Conservation (phyloP, 2,113 vertebrate genomes). For the Pseudorasbora parva region DNA sequence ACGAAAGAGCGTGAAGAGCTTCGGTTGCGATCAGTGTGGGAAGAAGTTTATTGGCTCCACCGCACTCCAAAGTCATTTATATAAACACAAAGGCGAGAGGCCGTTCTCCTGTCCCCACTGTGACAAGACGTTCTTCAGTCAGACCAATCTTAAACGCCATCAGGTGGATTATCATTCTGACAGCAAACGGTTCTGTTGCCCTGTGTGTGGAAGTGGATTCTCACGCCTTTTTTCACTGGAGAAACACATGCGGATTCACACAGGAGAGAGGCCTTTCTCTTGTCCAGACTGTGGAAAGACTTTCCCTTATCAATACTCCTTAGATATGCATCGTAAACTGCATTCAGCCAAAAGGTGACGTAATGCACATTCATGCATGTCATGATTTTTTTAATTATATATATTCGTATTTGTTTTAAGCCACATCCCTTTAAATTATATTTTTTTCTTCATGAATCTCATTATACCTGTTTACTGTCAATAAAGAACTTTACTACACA, state of each 20-base stretch:
- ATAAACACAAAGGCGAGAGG: slow-evolving; percentile 1
- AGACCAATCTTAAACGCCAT: not conserved
- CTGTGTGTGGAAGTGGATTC: slow-evolving; percentile 33
- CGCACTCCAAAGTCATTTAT: not conserved
- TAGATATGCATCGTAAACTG: not conserved
- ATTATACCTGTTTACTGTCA: not conserved
- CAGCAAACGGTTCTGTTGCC: not conserved
- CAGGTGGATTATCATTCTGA: slow-evolving; percentile 1
- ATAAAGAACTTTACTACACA: not conserved
- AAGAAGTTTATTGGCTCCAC: not conserved
- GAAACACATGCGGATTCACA: slow-evolving; percentile 48
- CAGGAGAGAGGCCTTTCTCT: slow-evolving; percentile 10
- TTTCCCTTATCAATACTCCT: slow-evolving; percentile 4
- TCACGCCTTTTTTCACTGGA: not conserved
- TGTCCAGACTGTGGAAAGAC: slow-evolving; percentile 30
- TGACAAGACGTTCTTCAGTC: not conserved
- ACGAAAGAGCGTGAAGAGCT: not conserved
- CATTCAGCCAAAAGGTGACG: not conserved
- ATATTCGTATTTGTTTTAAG: not conserved
- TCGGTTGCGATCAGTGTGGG: slow-evolving; percentile 9
- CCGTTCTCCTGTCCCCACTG: slow-evolving; percentile 26
- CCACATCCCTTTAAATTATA: not conserved
- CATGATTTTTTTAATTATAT: not conserved
- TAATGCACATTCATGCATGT: not conserved
- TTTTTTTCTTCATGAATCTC: not conserved